phyloP scores from a whole-genome alignment of 2,888 invertebrate species.

The Eustalomyia histrio region DNA sequence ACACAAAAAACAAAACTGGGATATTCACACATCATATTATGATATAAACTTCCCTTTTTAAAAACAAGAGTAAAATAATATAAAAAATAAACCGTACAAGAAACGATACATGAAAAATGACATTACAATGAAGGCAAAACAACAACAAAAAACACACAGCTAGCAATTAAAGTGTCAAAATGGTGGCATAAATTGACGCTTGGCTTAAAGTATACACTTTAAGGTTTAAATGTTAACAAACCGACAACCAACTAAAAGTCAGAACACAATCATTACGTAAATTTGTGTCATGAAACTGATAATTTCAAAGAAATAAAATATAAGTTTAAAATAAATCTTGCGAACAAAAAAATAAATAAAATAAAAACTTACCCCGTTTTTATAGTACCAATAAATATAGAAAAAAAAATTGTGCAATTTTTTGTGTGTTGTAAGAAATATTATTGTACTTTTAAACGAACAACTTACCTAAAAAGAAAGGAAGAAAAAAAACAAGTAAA shows the following conservation, averaged over 20 bases:
- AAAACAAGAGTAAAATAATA: conserved; percentile 5
- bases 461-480: conserved; percentile 52
- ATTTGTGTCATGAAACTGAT: conserved; percentile 63
- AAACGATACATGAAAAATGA: conserved; percentile 55
- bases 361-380: conserved; percentile 47
- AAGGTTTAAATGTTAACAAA: background rate
- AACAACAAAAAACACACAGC: conserved; percentile 24
- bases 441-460: background rate
- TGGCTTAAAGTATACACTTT: conserved; percentile 18
- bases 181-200: conserved; percentile 64
- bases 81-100: background rate
- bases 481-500: conserved; percentile 15
- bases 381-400: conserved; percentile 24
- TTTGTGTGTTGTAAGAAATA: conserved; percentile 13
- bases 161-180: conserved; percentile 66
- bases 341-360: background rate
- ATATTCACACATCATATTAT: conserved; percentile 50
- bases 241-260: conserved; percentile 11
- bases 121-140: conserved; percentile 57
- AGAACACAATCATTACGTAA: conserved; percentile 60
- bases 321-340: conserved; percentile 53
- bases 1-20: conserved; percentile 16
- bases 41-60: conserved; percentile 11
- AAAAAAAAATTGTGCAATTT: conserved; percentile 53
- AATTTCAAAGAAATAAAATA: conserved; percentile 60